Evolutionary conservation across 2,113 vertebrate genomes (phyloP).

Genomic region (Epinephelus moara): DNA sequence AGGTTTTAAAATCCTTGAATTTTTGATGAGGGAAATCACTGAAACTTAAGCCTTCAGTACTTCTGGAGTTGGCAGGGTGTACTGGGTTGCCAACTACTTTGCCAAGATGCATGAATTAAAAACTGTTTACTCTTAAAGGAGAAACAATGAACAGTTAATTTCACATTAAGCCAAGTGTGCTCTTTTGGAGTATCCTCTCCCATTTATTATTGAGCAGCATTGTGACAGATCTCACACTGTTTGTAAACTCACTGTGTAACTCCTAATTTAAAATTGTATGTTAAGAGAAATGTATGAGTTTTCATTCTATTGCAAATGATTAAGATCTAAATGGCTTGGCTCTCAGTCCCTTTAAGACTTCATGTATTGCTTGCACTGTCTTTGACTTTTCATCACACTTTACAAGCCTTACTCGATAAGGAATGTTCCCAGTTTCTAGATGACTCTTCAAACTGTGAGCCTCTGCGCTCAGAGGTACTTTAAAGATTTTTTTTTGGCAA

Average conservation of each 20-base stretch:
- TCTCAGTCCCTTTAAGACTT: background rate
- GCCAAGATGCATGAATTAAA: background rate
- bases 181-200: background rate
- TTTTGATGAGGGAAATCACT: background rate
- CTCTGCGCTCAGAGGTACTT: background rate
- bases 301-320: background rate
- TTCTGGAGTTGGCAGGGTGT: background rate
- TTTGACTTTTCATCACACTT: slow-evolving; percentile 7
- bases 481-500: background rate
- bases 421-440: slow-evolving; percentile 4
- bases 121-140: background rate
- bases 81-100: background rate
- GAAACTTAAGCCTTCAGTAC: background rate
- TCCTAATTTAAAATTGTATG: background rate
- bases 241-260: background rate
- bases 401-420: background rate
- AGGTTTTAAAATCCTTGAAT: background rate
- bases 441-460: background rate
- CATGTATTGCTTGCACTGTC: background rate
- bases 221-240: background rate
- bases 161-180: background rate
- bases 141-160: background rate
- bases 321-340: background rate
- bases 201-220: background rate
- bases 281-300: background rate